These are phyloP conservation scores for Pogonocichla stellata DNA, from an alignment of 2,113 vertebrate genomes.

Conservation along the genomic window DNA sequence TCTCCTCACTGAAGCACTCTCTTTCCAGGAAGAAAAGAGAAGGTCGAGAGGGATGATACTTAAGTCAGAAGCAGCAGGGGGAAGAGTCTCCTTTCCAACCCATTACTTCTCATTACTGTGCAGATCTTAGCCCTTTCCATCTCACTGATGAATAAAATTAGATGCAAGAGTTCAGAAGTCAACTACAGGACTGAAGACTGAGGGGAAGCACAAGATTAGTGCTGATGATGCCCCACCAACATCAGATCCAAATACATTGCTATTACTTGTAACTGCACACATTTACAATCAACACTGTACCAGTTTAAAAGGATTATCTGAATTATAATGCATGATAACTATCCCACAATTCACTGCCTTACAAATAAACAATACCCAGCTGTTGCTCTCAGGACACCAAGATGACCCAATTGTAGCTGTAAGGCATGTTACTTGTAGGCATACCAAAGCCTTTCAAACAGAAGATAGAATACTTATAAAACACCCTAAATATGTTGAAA, in stretches of 20 bases:
- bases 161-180: background rate
- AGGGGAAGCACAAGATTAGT: background rate
- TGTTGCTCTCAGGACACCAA: background rate
- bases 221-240: background rate
- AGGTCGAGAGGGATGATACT: accelerated
- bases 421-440: background rate
- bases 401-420: background rate
- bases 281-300: background rate
- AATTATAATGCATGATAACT: background rate
- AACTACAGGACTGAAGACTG: background rate
- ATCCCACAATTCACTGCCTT: background rate
- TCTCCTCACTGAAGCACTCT: background rate
- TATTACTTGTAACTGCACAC: background rate
- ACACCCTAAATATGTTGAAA: background rate
- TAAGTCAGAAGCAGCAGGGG: background rate
- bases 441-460: background rate
- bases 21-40: background rate
- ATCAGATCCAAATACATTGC: background rate
- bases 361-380: background rate
- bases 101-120: background rate
- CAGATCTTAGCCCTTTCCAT: background rate
- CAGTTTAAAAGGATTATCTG: background rate
- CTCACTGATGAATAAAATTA: background rate
- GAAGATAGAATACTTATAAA: background rate
- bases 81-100: background rate